Percentiles rank a stretch among this genome's conserved stretches.
Evolutionary conservation across 35 echinoderm and acorn worm species (phyloP).

Genomic region (Heliocidaris tuberculata): DNA sequence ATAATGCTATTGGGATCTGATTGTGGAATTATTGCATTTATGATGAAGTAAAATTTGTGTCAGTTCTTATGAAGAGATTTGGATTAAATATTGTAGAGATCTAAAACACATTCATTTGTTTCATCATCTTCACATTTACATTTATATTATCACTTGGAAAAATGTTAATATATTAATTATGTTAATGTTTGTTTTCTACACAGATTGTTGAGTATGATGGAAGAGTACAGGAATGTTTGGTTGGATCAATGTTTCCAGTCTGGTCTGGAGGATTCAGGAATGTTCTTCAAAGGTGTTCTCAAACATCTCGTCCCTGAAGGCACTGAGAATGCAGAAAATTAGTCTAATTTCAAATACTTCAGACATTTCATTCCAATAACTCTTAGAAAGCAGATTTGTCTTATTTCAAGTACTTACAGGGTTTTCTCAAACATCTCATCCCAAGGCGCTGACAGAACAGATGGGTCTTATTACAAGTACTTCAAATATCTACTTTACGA

Average conservation of each 20-base stretch:
- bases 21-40: too few species aligned
- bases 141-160: too few species aligned
- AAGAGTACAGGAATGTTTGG: conserved; percentile 19
- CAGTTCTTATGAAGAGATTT: too few species aligned
- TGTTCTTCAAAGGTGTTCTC: conserved; percentile 43
- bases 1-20: too few species aligned
- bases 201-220: conserved; percentile 47
- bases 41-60: too few species aligned
- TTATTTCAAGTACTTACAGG: neutral
- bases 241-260: conserved; percentile 31
- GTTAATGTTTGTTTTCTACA: neutral
- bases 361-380: neutral
- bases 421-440: neutral
- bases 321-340: neutral
- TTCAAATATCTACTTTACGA: neutral
- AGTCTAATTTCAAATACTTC: neutral
- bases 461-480: too few species aligned
- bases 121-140: too few species aligned
- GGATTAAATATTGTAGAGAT: too few species aligned
- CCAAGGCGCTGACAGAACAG: neutral
- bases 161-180: too few species aligned
- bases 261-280: conserved; percentile 34
- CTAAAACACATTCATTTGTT: too few species aligned
- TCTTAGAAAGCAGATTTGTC: neutral
- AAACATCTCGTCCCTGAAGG: conserved; percentile 23